Evolutionary conservation across 2,888 invertebrate genomes (phyloP).

Genomic region (Chesias legatella): DNA sequence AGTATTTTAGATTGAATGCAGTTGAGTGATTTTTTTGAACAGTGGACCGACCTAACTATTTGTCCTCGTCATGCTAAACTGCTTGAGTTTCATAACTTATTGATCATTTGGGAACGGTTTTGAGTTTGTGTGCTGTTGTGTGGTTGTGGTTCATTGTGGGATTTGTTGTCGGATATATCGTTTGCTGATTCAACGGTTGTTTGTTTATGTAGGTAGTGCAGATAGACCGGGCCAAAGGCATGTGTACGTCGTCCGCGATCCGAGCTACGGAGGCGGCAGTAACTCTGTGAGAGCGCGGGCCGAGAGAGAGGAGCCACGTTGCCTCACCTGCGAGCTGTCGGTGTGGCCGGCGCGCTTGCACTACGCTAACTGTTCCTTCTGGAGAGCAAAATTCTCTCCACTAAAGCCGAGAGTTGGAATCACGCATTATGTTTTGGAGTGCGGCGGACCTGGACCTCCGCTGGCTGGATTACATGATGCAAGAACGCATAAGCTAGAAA

Average conservation of each 20-base stretch:
- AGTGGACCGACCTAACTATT: constrained; percentile 22
- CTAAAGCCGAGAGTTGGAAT: constrained; percentile 68
- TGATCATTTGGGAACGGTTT: constrained; percentile 24
- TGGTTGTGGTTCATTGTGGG: constrained; percentile 20
- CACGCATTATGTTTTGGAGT: constrained; percentile 89
- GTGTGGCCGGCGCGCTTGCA: constrained; percentile 89
- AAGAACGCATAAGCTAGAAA: constrained; percentile 86
- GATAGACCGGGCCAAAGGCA: constrained; percentile 93
- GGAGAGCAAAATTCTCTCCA: constrained; percentile 87
- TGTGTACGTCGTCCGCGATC: constrained; percentile 91
- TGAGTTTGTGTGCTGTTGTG: constrained; percentile 31
- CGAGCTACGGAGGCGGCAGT: constrained; percentile 81
- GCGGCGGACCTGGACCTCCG: constrained; percentile 95
- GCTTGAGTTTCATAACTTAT: constrained; percentile 28
- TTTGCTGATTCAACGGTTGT: constrained; percentile 25
- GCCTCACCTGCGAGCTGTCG: constrained; percentile 92
- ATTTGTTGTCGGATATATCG: background rate
- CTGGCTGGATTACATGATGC: constrained; percentile 89
- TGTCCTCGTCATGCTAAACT: constrained; percentile 36
- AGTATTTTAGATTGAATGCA: constrained; percentile 68
- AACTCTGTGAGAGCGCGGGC: constrained; percentile 70
- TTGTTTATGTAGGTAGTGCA: constrained; percentile 83
- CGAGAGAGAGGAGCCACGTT: constrained; percentile 86
- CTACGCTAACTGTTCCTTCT: constrained; percentile 93
- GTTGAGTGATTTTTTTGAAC: constrained; percentile 56